Percentiles rank a stretch among this genome's conserved stretches.
Evolutionary conservation across 2,797 vertebrate genomes (phyloP).

Genomic region (Gadopsis marmoratus): DNA sequence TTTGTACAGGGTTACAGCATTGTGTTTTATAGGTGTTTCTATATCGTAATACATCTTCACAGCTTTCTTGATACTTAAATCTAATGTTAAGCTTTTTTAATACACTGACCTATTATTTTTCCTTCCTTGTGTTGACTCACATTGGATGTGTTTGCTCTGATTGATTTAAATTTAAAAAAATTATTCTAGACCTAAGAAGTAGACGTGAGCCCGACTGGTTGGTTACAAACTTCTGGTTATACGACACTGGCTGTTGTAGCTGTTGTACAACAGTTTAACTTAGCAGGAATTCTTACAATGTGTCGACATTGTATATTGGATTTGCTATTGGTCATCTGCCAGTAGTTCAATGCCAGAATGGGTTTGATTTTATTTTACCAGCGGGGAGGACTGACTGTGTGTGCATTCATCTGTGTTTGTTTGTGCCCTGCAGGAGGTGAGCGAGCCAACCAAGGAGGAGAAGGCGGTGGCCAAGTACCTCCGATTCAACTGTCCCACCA

Average conservation of each 20-base stretch:
- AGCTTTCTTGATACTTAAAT: not conserved
- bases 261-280: not conserved
- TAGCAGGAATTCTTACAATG: not conserved
- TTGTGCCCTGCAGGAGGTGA: conserved; percentile 89
- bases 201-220: not conserved
- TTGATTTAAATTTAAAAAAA: not conserved
- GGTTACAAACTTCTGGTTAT: not conserved
- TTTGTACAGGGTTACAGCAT: not conserved
- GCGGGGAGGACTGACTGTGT: not conserved
- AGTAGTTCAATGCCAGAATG: not conserved
- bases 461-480: conserved; percentile 98
- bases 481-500: conserved; percentile 97
- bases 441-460: conserved; percentile 98
- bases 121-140: too few species aligned
- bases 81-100: not conserved
- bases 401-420: conserved; percentile 4
- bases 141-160: not conserved
- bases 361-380: not conserved
- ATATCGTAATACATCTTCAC: not conserved
- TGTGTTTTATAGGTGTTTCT: not conserved
- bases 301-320: not conserved
- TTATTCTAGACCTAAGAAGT: not conserved
- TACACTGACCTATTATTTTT: not conserved
- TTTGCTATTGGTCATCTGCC: not conserved
- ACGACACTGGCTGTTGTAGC: not conserved